Base-by-base conservation (phyloP, 2,113 vertebrate species). In the Zapus hudsonius region DNA sequence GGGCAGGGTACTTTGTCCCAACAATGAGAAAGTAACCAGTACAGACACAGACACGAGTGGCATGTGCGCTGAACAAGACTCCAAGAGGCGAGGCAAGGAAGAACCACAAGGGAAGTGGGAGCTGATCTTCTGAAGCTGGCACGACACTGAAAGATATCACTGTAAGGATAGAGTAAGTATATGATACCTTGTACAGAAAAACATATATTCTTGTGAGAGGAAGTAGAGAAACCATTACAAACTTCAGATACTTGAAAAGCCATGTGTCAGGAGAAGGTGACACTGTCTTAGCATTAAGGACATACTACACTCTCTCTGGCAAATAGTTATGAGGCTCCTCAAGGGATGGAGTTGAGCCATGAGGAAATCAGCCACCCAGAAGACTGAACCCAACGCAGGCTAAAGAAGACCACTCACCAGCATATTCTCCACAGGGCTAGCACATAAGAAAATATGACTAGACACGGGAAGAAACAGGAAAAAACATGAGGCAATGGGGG, bases 391-490 rank as follows among this genome's bases (percentile, higher is more conserved):
- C 84, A 69, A 38, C 38, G 59, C 70, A 47, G 84, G 59, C 89
- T 87, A 87, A 95, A 94, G 59, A 59, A 95, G 78, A 87, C 17
- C 55, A 75, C 38, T 64, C 12, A 74, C 78, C 52, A 87, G 12
- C 22, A 6, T 25, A 52, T 61, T 52, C 73, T 57, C n/a, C 61
- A 84, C 0, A 89, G 52, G 72, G 40, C 3, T n/a, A 47, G 9
- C 36, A 61, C 13, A 13, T 2, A 11, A 20, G 38, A 80, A 74
- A 73, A 20, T 61, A n/a, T 66, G 42, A 55, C 9, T 36, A 92
- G 75, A 78, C 31, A 81, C 12, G 40, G 20, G 33, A 89, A 78
- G 59, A 83, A 81, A 23, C 10, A 84, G 61, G 57, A 74, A 64
- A 81, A 76, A 15, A 3, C n/a, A n/a, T n/a, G n/a, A n/a, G n/a